Evolutionary conservation across 2,797 vertebrate genomes (phyloP).

Genomic region (Xenops minutus): DNA sequence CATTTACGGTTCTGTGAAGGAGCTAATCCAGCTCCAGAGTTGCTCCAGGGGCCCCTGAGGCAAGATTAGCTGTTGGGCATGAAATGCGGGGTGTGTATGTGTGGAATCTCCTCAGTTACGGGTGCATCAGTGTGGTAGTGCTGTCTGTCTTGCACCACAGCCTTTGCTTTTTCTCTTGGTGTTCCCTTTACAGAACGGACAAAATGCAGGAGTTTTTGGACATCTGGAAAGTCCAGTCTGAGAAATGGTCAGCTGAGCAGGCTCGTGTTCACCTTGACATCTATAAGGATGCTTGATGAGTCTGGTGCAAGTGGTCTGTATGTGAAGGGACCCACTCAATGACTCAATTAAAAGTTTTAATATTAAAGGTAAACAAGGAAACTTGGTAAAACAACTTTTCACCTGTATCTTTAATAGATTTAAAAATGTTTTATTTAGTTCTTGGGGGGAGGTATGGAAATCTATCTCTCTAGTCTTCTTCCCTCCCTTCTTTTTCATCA

Average conservation of each 20-base stretch:
- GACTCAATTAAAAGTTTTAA: neutral
- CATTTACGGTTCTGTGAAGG: neutral
- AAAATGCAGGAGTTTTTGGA: neutral
- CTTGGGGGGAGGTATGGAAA: neutral
- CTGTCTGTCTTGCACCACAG: neutral
- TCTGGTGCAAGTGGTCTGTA: neutral
- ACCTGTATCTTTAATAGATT: neutral
- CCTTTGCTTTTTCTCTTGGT: neutral
- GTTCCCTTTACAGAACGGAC: neutral
- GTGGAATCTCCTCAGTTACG: neutral
- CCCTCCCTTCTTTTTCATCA: neutral
- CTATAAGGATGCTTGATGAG: neutral
- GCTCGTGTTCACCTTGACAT: neutral
- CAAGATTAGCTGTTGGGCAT: neutral
- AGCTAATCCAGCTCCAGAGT: neutral
- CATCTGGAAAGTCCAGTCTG: neutral
- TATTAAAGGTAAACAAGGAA: neutral
- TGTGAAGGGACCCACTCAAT: neutral
- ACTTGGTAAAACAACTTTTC: neutral
- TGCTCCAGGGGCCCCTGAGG: neutral
- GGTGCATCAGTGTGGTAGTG: neutral
- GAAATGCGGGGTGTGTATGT: accelerated
- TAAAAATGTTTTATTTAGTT: neutral
- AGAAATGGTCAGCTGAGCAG: neutral
- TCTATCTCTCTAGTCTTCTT: neutral